Base-by-base conservation (phyloP, 2,888 invertebrate genomes). In the Aleiodes leptofemur region DNA sequence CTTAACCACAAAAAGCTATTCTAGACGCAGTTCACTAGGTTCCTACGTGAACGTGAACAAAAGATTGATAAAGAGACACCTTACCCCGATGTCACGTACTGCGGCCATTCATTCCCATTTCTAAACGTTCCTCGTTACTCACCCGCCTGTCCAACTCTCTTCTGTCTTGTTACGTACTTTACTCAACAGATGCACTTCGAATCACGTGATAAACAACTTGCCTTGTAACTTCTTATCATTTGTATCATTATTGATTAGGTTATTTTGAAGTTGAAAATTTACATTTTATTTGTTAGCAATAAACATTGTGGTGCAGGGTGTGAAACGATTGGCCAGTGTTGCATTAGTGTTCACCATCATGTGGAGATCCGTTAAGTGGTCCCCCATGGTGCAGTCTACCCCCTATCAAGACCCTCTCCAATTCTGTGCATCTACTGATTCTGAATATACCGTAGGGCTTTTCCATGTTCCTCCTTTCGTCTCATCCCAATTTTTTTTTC, bases 341-440 rank as follows among this genome's bases (percentile, higher is more conserved):
- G 84, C 80, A 83, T 83, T 79, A 80, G 80, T 79, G 74, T 80
- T 77, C 57, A 70, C 78, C 74, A 73, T 59, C 76, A 78, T 78
- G 79, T 64, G 83, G 83, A 83, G 82, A 83, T 83, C 83, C 85
- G 86, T 87, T 87, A 87, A 88, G 87, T 87, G 88, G 86, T 85
- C 82, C 86, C 88, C 88, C 85, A 86, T 85, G 81, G 85, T 78
- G 85, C 78, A 82, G 83, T 82, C 83, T 82, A 83, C 86, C 86
- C 86, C 86, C 87, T 86, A 86, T 87, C 85, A 87, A 79, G 83
- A 83, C 79, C 80, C 80, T 82, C 64, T 64, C 48, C 64, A 23
- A 31, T 43, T 57, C 70, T 34, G 69, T 74, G 66, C 74, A 75
- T 69, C 69, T 34, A 73, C 73, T 71, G 72, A 76, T 75, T 72